Evolutionary conservation across 2,113 vertebrate genomes (phyloP).

Genomic region (Alethe diademata): DNA sequence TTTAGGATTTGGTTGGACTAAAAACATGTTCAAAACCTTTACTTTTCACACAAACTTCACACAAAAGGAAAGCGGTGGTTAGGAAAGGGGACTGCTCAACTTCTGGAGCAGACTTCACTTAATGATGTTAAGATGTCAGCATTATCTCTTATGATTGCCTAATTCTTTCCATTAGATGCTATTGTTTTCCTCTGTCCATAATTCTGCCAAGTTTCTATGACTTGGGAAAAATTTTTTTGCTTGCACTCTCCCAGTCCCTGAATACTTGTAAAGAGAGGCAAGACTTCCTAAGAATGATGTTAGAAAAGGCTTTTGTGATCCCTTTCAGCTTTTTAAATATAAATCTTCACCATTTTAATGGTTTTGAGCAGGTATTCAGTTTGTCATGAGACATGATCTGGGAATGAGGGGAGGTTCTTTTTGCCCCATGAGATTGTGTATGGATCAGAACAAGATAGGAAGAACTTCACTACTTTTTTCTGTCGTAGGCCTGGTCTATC

Average conservation of each 20-base stretch:
- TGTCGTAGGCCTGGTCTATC: neutral
- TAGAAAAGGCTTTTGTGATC: neutral
- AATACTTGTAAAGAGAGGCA: neutral
- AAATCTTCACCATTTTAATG: neutral
- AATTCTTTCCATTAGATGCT: neutral
- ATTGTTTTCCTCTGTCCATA: neutral
- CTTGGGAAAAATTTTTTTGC: neutral
- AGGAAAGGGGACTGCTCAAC: neutral
- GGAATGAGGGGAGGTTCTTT: neutral
- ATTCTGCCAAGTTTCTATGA: neutral
- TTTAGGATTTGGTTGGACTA: neutral
- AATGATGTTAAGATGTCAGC: neutral
- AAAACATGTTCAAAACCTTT: neutral
- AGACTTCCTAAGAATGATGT: neutral
- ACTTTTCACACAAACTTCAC: neutral
- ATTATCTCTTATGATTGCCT: neutral
- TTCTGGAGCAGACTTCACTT: neutral
- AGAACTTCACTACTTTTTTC: neutral
- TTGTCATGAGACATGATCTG: neutral
- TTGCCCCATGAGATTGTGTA: neutral
- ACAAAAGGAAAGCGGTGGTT: neutral
- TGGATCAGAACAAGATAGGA: neutral
- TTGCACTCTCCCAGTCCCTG: neutral
- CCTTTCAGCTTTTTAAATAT: neutral
- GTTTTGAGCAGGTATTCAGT: neutral